Percentiles rank a stretch among this genome's conserved stretches.
phyloP scores from a whole-genome alignment of 2,113 vertebrate species.

The Lagopus leucura region DNA sequence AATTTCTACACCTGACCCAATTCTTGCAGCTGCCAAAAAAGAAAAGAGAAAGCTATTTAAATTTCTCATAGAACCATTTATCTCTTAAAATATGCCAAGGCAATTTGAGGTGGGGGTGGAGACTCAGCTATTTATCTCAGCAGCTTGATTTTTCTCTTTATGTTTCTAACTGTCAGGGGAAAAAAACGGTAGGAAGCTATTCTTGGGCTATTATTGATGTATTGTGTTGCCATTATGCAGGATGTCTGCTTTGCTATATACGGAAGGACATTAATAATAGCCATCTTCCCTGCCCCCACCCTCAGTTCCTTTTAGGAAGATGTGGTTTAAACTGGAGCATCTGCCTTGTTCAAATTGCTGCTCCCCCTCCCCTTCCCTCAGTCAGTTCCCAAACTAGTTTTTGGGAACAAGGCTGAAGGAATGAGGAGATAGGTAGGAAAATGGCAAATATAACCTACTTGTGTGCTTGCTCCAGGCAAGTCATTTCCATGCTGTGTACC shows the following conservation, averaged over 20 bases:
- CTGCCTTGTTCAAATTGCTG: slow-evolving; percentile 37
- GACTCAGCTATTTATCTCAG: slow-evolving; percentile 72
- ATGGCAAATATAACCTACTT: not conserved
- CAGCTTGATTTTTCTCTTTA: slow-evolving; percentile 73
- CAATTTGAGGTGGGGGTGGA: slow-evolving; percentile 74
- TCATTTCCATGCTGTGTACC: not conserved
- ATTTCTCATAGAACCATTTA: slow-evolving; percentile 75
- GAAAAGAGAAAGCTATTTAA: slow-evolving; percentile 78
- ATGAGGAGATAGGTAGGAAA: not conserved
- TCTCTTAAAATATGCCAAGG: slow-evolving; percentile 80
- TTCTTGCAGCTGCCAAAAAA: slow-evolving; percentile 76
- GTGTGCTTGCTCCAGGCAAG: slow-evolving; percentile 16
- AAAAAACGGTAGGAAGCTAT: slow-evolving; percentile 60
- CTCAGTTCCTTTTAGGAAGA: slow-evolving; percentile 35
- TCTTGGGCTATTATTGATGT: slow-evolving; percentile 63
- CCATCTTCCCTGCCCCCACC: slow-evolving; percentile 56
- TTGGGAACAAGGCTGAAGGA: slow-evolving; percentile 26
- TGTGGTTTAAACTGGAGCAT: slow-evolving; percentile 47
- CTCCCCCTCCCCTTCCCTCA: slow-evolving; percentile 30
- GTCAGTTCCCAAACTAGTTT: slow-evolving; percentile 44
- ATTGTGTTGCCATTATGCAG: slow-evolving; percentile 59
- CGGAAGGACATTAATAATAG: slow-evolving; percentile 51
- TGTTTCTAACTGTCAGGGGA: slow-evolving; percentile 69
- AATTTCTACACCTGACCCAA: slow-evolving; percentile 81
- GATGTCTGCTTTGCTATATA: slow-evolving; percentile 59